Evolutionary conservation across 2,797 vertebrate genomes (phyloP).

Genomic region (Epinephelus malabaricus): DNA sequence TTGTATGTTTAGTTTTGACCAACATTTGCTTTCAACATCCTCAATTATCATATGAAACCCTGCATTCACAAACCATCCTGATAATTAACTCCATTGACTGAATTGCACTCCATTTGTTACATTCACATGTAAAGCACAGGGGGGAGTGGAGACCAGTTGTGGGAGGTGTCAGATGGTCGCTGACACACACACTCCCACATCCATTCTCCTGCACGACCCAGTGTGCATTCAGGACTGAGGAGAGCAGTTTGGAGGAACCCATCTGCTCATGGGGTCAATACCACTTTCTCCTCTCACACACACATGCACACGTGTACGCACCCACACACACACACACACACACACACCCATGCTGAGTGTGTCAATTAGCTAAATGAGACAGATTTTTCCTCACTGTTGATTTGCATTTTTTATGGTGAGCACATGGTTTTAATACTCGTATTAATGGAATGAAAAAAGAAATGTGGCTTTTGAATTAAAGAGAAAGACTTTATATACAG

Average conservation of each 20-base stretch:
- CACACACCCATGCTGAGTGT: neutral
- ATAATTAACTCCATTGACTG: conserved; percentile 58
- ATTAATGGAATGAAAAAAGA: conserved; percentile 25
- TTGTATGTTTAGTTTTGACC: neutral
- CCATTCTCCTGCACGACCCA: conserved; percentile 43
- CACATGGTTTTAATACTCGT: conserved; percentile 43
- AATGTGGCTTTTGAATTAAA: neutral
- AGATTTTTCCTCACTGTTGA: conserved; percentile 49
- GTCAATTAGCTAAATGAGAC: conserved; percentile 70
- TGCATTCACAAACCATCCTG: conserved; percentile 26
- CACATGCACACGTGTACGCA: conserved; percentile 1
- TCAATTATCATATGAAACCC: conserved; percentile 40
- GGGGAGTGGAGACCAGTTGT: conserved; percentile 44
- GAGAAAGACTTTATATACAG: neutral
- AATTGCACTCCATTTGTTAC: conserved; percentile 67
- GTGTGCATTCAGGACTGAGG: conserved; percentile 46
- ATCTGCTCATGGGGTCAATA: conserved; percentile 70
- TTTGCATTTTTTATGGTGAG: conserved; percentile 56
- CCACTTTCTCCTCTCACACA: conserved; percentile 20
- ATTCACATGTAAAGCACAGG: conserved; percentile 65
- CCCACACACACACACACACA: conserved; percentile 14
- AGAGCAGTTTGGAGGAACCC: conserved; percentile 51
- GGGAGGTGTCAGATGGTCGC: conserved; percentile 69
- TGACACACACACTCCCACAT: conserved; percentile 61
- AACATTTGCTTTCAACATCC: neutral